phyloP scores from a whole-genome alignment of 2,888 invertebrate species.

The Rutpela maculata region DNA sequence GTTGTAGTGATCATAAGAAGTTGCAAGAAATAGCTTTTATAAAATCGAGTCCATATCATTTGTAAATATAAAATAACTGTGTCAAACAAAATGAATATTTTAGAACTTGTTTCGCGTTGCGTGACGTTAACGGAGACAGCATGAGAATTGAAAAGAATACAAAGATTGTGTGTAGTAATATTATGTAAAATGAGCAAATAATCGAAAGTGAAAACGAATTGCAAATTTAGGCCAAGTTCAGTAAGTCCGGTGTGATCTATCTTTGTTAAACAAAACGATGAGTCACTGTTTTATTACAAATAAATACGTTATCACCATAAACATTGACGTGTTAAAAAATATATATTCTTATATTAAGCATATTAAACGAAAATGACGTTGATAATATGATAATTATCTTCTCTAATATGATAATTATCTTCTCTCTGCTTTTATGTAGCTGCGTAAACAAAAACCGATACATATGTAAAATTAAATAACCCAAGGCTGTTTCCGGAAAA shows the following conservation, averaged over 20 bases:
- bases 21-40: slow-evolving; percentile 18
- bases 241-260: slow-evolving; percentile 57
- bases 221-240: slow-evolving; percentile 71
- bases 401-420: slow-evolving; percentile 1
- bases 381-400: neutral
- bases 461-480: neutral
- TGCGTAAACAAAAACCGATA: neutral
- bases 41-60: slow-evolving; percentile 26
- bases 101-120: slow-evolving; percentile 49
- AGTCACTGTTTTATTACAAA: slow-evolving; percentile 52
- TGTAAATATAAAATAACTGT: slow-evolving; percentile 41
- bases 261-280: slow-evolving; percentile 54
- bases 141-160: slow-evolving; percentile 33
- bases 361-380: slow-evolving; percentile 26
- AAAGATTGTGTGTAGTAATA: slow-evolving; percentile 56
- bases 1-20: slow-evolving; percentile 11
- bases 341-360: slow-evolving; percentile 11
- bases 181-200: slow-evolving; percentile 70
- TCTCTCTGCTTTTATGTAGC: neutral
- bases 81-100: slow-evolving; percentile 43
- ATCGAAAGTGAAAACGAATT: slow-evolving; percentile 71
- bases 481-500: neutral
- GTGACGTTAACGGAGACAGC: slow-evolving; percentile 43
- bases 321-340: slow-evolving; percentile 13
- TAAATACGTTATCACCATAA: slow-evolving; percentile 1